Evolutionary conservation across 1,140 invertebrate genomes (phyloP).

Genomic region (Caenorhabditis tropicalis): DNA sequence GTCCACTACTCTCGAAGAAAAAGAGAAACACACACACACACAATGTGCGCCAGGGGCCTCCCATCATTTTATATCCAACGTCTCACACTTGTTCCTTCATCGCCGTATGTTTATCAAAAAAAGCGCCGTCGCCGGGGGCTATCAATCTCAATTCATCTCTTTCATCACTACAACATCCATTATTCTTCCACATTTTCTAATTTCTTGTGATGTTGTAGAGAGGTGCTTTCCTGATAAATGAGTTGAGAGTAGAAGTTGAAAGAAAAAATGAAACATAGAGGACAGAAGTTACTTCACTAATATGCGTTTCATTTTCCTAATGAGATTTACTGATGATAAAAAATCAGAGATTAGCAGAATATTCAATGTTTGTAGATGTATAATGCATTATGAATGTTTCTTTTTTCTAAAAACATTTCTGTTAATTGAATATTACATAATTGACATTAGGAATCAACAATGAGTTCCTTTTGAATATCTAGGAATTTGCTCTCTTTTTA

Average conservation of each 20-base stretch:
- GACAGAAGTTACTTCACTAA: no score
- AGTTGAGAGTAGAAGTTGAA: not conserved
- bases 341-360: no score
- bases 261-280: not conserved
- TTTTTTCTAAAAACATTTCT: no score
- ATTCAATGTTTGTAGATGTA: no score
- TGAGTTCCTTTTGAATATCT: no score
- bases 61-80: constrained; percentile 42
- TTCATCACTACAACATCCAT: constrained; percentile 42
- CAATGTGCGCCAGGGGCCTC: not conserved
- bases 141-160: constrained; percentile 43
- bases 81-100: constrained; percentile 43
- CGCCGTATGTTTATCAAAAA: constrained; percentile 39
- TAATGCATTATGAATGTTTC: no score
- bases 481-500: no score
- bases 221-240: not conserved
- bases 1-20: not conserved
- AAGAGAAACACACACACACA: constrained; percentile 26
- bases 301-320: no score
- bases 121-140: constrained; percentile 33
- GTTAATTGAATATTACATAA: no score
- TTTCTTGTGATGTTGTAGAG: not conserved
- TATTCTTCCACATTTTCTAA: constrained; percentile 40
- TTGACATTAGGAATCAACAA: no score
- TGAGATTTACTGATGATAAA: no score